Conservation (phyloP, 2,113 vertebrate genomes). For the Oxygymnocypris stewartii region DNA sequence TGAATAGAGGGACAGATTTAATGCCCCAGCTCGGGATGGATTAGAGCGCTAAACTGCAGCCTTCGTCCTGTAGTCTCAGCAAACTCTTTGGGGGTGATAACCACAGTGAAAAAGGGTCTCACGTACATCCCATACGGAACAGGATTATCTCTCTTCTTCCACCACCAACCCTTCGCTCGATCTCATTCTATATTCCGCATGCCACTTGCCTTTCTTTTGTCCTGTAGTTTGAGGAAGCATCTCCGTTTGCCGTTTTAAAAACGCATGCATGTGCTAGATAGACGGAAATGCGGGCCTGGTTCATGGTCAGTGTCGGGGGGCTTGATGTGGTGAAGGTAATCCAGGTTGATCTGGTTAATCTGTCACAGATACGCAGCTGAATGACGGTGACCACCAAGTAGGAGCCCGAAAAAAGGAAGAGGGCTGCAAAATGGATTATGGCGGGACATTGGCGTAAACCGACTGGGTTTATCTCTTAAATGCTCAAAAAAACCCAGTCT, state of each 20-base stretch:
- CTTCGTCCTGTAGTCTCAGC: slow-evolving; percentile 38
- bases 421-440: slow-evolving; percentile 71
- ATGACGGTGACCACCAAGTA: slow-evolving; percentile 50
- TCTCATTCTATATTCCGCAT: background rate
- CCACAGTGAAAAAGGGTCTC: slow-evolving; percentile 37
- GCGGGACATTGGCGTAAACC: slow-evolving; percentile 73
- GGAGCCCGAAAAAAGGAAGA: slow-evolving; percentile 43
- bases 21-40: slow-evolving; percentile 52
- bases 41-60: slow-evolving; percentile 44
- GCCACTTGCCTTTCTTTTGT: slow-evolving; percentile 23
- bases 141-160: slow-evolving; percentile 6
- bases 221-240: slow-evolving; percentile 40
- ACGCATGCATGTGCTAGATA: background rate
- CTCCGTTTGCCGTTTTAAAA: background rate
- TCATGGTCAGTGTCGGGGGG: slow-evolving; percentile 64
- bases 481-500: slow-evolving; percentile 71
- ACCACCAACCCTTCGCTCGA: background rate
- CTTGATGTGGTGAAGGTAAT: slow-evolving; percentile 74
- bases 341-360: slow-evolving; percentile 79
- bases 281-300: background rate
- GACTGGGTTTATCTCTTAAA: slow-evolving; percentile 76
- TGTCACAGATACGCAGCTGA: slow-evolving; percentile 78
- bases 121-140: slow-evolving; percentile 43
- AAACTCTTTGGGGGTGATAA: slow-evolving; percentile 42
- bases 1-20: slow-evolving; percentile 52